Percentiles rank a stretch among this genome's conserved stretches.
Evolutionary conservation across 2,113 vertebrate genomes (phyloP).

Genomic region (Carollia perspicillata): DNA sequence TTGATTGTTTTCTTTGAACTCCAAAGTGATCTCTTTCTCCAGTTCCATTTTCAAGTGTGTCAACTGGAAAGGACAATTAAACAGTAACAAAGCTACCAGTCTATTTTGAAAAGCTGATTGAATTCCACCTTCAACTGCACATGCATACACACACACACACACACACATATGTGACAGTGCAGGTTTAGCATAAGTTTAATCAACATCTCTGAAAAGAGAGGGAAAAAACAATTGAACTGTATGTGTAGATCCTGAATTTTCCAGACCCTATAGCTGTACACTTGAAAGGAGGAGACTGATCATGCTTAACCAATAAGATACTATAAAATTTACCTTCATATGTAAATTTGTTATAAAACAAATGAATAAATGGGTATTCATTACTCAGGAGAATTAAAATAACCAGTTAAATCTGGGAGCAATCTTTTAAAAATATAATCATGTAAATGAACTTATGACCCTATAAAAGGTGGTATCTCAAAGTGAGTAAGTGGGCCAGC

Average conservation of each 20-base stretch:
- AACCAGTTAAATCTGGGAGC: not conserved
- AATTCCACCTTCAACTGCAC: not conserved
- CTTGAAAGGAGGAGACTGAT: conserved; percentile 14
- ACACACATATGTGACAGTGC: not conserved
- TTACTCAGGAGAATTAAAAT: not conserved
- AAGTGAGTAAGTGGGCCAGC: not conserved
- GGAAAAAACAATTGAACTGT: not conserved
- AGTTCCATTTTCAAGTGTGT: conserved; percentile 26
- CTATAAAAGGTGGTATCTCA: not conserved
- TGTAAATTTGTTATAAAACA: not conserved
- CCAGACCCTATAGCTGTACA: not conserved
- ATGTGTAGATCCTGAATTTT: not conserved
- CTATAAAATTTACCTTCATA: conserved; percentile 21
- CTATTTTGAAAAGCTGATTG: conserved; percentile 45
- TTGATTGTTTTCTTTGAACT: not conserved
- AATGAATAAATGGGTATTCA: not conserved
- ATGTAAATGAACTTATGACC: not conserved
- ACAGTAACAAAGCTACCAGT: not conserved
- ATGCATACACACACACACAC: too few relatives aligned
- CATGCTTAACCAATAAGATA: not conserved
- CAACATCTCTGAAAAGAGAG: conserved; percentile 15
- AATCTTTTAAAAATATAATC: not conserved
- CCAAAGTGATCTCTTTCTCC: not conserved
- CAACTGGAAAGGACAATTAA: conserved; percentile 28
- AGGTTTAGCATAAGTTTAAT: not conserved